phyloP scores from a whole-genome alignment of 2,113 vertebrate genomes.

The Talpa occidentalis region DNA sequence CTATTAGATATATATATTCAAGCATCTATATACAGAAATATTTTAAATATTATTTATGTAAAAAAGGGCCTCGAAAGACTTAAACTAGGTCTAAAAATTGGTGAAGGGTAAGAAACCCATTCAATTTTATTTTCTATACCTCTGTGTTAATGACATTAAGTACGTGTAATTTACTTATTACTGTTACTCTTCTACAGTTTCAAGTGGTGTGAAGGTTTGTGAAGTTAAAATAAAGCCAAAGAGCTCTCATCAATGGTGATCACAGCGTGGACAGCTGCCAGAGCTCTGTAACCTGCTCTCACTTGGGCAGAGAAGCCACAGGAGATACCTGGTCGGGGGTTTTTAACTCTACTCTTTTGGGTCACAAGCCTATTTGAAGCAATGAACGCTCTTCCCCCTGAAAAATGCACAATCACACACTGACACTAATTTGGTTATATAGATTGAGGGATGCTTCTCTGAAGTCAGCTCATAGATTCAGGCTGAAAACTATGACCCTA shows the following conservation, averaged over 20 bases:
- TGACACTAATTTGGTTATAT: neutral
- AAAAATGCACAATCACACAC: neutral
- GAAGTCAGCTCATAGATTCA: neutral
- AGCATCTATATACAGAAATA: neutral
- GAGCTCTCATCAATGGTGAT: neutral
- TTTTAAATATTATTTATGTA: constrained; percentile 22
- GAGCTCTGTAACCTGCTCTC: neutral
- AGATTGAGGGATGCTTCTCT: neutral
- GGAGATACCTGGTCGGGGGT: neutral
- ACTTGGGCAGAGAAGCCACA: neutral
- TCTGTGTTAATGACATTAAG: neutral
- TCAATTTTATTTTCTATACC: neutral
- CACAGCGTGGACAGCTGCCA: neutral
- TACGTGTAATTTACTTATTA: neutral
- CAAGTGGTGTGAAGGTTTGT: neutral
- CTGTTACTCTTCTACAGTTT: neutral
- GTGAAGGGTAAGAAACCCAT: neutral
- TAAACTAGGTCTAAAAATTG: neutral
- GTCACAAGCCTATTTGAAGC: neutral
- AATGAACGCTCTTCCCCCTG: neutral
- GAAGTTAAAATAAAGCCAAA: constrained; percentile 40
- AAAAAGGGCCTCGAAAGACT: constrained; percentile 50
- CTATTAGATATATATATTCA: neutral
- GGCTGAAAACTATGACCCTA: neutral
- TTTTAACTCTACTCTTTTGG: neutral